Evolutionary conservation across 2,113 vertebrate species (phyloP).

Genomic region (Lampris megalopsis): DNA sequence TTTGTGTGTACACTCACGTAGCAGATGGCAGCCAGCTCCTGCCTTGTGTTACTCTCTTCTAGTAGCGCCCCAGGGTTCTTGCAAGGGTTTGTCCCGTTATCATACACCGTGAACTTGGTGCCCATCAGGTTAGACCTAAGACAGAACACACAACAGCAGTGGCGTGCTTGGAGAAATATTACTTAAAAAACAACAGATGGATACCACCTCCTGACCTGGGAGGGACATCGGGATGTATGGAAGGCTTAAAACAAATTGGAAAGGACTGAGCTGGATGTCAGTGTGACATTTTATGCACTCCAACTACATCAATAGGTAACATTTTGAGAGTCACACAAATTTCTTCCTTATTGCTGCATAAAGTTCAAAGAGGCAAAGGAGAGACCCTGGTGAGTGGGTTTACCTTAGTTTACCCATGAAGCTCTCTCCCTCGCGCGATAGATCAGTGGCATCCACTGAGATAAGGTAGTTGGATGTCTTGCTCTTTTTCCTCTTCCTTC

Average conservation of each 20-base stretch:
- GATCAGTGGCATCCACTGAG: constrained; percentile 94
- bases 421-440: constrained; percentile 93
- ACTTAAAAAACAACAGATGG: too few species aligned
- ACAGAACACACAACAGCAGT: not conserved
- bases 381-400: not conserved
- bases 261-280: not conserved
- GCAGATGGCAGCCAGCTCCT: constrained; percentile 94
- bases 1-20: constrained; percentile 85
- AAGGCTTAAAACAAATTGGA: not conserved
- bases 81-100: constrained; percentile 90
- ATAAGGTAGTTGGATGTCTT: constrained; percentile 99
- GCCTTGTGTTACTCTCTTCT: constrained; percentile 88
- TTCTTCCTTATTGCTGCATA: not conserved
- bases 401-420: constrained; percentile 97
- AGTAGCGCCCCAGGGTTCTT: constrained; percentile 86
- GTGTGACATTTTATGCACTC: not conserved
- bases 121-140: constrained; percentile 96
- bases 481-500: constrained; percentile 97
- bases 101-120: constrained; percentile 96
- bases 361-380: not conserved
- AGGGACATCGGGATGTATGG: not conserved
- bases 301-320: not conserved
- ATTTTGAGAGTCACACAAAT: not conserved
- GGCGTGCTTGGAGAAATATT: not conserved
- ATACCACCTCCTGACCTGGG: not conserved